Base-by-base conservation (phyloP, 2,888 invertebrate genomes). In the Polylopha cassiicola region DNA sequence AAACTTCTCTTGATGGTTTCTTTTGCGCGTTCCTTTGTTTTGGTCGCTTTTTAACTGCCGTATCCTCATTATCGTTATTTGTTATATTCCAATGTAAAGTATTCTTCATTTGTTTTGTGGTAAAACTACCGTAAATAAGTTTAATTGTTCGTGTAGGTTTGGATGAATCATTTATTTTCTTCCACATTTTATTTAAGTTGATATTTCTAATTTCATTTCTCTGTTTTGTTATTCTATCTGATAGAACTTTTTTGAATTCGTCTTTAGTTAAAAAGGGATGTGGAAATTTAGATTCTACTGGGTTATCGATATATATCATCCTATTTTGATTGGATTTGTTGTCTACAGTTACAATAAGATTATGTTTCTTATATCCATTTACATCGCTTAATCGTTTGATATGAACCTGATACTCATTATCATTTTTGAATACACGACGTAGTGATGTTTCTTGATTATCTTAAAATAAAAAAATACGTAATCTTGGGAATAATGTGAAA, bases 291-390 rank as follows among this genome's bases (percentile, higher is more conserved):
- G 80, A 63, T 63, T 84, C 84, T 0, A 84, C 65, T 1, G 84
- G 84, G 33, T 84, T 84, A 27, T 65, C 65, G 17, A 84, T 73
- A 29, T 81, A 84, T 20, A 84, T 65, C 0, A 73, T 38, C 4
- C 71, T 58, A 6, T 60, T 54, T 1, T 39, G 31, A 2, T 46
- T 34, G 2, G 46, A 43, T 24, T 44, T 42, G 3, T 34, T 8
- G 7, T 22, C 51, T 39, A 58, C 55, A 49, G 61, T 66, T 6
- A 78, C 47, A 8, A 58, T 23, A 1, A 82, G 55, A 31, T 84
- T 84, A 24, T 84, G 84, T 6, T 22, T 56, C 48, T 82, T 84
- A 0, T 58, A 58, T 1, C 79, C 84, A 14, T 79, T 73, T 0
- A 82, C 81, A 47, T 71, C 69, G 58, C 63, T 73, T 1, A 84